Conservation (phyloP, 2,888 invertebrate genomes). For the Yponomeuta sedellus region DNA sequence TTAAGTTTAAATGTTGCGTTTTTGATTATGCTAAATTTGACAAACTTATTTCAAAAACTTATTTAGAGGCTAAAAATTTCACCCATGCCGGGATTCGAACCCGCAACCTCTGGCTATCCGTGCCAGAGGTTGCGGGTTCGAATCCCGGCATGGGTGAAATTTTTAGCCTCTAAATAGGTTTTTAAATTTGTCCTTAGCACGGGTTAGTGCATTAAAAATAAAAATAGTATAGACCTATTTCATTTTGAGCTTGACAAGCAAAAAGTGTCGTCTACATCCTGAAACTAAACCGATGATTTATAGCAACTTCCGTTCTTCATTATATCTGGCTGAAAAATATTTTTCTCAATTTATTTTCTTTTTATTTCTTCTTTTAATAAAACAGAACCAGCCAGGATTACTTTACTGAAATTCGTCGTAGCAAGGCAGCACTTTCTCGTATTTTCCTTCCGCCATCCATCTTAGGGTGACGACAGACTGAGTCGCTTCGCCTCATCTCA, state of each 20-base stretch:
- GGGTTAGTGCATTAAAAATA: too few relatives aligned
- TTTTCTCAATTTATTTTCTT: background rate
- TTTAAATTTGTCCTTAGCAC: too few relatives aligned
- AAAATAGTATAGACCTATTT: too few relatives aligned
- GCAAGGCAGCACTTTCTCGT: constrained; percentile 26
- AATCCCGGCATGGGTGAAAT: too few relatives aligned
- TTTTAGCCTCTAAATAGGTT: too few relatives aligned
- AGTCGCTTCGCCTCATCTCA: constrained; percentile 42
- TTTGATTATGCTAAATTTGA: background rate
- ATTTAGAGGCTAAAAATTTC: too few relatives aligned
- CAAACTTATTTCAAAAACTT: too few relatives aligned
- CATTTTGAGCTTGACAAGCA: too few relatives aligned
- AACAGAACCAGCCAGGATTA: background rate
- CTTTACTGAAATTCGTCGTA: constrained; percentile 33
- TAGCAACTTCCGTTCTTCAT: background rate
- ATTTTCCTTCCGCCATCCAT: constrained; percentile 42
- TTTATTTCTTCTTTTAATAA: background rate
- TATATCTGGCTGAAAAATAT: background rate
- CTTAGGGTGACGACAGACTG: constrained; percentile 54
- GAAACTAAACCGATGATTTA: background rate
- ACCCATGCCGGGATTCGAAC: too few relatives aligned
- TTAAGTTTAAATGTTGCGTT: background rate
- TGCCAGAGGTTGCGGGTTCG: too few relatives aligned
- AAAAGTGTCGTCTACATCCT: too few relatives aligned
- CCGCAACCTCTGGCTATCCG: too few relatives aligned